A percentile compares a stretch with the other conserved stretches of the same genome.
Conservation (phyloP, 2,888 invertebrate species). For the Dysmachus trigonus region DNA sequence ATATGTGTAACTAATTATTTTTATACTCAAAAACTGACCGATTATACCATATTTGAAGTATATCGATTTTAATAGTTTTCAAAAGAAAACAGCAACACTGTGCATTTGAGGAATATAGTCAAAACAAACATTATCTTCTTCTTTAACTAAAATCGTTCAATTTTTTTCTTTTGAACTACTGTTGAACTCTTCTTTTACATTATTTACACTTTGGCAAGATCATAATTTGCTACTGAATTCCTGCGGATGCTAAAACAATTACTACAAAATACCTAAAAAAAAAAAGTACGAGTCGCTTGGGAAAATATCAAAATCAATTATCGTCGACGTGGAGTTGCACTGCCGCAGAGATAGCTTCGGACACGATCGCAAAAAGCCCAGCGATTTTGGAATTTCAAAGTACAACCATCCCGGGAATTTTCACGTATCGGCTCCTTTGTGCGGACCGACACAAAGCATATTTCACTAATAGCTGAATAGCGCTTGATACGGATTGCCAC, state of each 20-base stretch:
- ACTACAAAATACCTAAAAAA: slow-evolving; percentile 19
- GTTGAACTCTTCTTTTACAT: background rate
- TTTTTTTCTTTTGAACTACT: background rate
- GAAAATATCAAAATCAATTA: slow-evolving; percentile 50
- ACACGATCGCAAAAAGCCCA: slow-evolving; percentile 40
- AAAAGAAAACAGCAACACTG: too few species aligned
- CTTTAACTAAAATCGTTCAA: background rate
- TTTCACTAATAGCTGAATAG: slow-evolving; percentile 56
- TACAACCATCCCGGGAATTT: slow-evolving; percentile 47
- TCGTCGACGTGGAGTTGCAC: slow-evolving; percentile 45
- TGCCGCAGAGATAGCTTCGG: slow-evolving; percentile 15
- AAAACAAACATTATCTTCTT: background rate
- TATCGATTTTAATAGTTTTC: too few species aligned
- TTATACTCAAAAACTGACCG: too few species aligned
- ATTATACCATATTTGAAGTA: too few species aligned
- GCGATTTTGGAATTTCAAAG: slow-evolving; percentile 48
- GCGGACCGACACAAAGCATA: slow-evolving; percentile 54
- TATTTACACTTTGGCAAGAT: background rate
- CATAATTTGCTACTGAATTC: slow-evolving; percentile 43
- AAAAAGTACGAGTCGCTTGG: slow-evolving; percentile 31
- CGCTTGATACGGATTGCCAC: slow-evolving; percentile 49
- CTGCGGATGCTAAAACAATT: slow-evolving; percentile 34
- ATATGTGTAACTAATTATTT: too few species aligned
- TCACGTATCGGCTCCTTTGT: slow-evolving; percentile 50
- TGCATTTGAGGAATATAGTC: background rate